Conservation (phyloP, 1,140 invertebrate species). For the Paraescarpia echinospica region DNA sequence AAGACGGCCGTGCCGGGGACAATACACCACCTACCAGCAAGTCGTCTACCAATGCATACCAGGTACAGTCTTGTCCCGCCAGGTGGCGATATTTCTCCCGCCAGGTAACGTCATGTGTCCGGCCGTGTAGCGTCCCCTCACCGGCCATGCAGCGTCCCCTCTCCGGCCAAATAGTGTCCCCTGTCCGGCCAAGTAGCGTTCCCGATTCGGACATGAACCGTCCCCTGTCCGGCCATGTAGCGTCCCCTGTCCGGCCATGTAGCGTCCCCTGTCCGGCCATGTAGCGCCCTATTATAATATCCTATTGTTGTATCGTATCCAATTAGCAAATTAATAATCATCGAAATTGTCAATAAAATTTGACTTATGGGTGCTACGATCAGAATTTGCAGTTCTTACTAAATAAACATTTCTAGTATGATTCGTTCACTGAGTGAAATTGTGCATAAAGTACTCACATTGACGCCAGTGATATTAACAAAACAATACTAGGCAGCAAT, state of each 20-base stretch:
- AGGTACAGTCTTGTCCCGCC: neutral
- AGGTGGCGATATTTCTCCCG: neutral
- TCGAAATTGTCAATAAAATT: too few relatives aligned
- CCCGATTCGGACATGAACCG: neutral
- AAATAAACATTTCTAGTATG: too few relatives aligned
- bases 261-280: neutral
- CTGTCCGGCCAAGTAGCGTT: neutral
- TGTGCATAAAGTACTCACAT: too few relatives aligned
- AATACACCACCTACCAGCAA: conserved; percentile 21
- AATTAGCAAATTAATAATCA: neutral
- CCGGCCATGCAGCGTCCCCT: neutral
- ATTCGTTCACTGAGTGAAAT: too few relatives aligned
- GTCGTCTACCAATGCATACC: conserved; percentile 23
- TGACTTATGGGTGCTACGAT: too few relatives aligned
- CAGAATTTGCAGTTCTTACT: too few relatives aligned
- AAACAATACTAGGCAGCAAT: neutral
- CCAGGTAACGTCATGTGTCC: neutral
- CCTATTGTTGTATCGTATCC: too few relatives aligned
- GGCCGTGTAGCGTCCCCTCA: neutral
- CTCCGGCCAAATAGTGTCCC: neutral
- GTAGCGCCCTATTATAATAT: too few relatives aligned
- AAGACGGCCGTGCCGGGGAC: neutral
- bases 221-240: neutral
- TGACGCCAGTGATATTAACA: neutral
- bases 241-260: neutral